Conservation (phyloP, 2,888 invertebrate genomes). For the Rhingia rostrata region DNA sequence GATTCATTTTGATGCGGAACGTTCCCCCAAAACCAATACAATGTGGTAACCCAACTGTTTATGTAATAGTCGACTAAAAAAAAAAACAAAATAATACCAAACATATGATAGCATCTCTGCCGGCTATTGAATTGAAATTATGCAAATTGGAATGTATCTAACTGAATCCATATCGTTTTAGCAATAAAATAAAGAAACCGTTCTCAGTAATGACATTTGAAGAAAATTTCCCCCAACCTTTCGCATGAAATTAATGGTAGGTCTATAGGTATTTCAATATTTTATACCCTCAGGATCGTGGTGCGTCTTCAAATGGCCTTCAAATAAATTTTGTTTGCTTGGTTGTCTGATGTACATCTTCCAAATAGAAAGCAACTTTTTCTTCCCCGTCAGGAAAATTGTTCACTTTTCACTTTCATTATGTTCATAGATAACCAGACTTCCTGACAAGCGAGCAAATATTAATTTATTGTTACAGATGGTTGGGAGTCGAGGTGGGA, state of each 20-base stretch:
- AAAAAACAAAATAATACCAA: not conserved
- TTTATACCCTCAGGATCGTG: not conserved
- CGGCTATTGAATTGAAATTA: not conserved
- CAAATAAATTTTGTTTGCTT: not conserved
- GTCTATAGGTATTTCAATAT: slow-evolving; percentile 22
- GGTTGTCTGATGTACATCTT: not conserved
- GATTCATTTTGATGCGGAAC: not conserved
- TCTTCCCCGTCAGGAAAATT: not conserved
- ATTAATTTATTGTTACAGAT: slow-evolving; percentile 9
- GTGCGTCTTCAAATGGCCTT: too few relatives aligned
- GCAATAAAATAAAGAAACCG: slow-evolving; percentile 3
- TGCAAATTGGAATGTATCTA: not conserved
- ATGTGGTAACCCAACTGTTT: not conserved
- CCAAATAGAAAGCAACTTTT: not conserved
- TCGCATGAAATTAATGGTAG: slow-evolving; percentile 16
- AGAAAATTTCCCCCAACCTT: slow-evolving; percentile 1
- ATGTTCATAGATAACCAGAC: not conserved
- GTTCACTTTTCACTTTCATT: not conserved
- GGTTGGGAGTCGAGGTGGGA: not conserved
- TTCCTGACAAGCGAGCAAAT: not conserved
- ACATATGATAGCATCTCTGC: not conserved
- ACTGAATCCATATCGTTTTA: slow-evolving; percentile 9
- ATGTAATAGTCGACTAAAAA: not conserved
- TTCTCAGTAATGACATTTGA: not conserved
- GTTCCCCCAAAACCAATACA: not conserved